Conservation (phyloP, 1,140 invertebrate genomes). For the Lepidurus couesii region DNA sequence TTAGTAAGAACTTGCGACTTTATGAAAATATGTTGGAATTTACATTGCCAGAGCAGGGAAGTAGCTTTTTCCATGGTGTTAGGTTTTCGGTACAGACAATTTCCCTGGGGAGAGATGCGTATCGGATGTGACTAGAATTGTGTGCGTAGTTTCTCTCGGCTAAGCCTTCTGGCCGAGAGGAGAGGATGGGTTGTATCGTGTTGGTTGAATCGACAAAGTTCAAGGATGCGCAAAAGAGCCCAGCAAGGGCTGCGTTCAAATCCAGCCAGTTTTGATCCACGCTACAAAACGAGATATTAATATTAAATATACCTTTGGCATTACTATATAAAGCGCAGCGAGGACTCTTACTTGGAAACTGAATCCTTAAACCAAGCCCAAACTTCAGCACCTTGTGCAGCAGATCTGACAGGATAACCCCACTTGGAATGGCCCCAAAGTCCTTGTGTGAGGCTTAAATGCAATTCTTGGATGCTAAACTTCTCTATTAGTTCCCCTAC, state of each 20-base stretch:
- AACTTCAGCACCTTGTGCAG: slow-evolving; percentile 85
- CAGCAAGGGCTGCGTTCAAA: slow-evolving; percentile 81
- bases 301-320: neutral
- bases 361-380: slow-evolving; percentile 79
- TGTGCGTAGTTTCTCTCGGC: slow-evolving; percentile 45
- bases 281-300: slow-evolving; percentile 39
- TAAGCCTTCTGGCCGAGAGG: slow-evolving; percentile 69
- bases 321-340: neutral
- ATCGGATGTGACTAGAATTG: slow-evolving; percentile 60
- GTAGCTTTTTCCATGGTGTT: slow-evolving; percentile 93
- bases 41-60: slow-evolving; percentile 82
- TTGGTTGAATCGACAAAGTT: slow-evolving; percentile 91
- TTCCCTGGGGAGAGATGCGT: slow-evolving; percentile 85
- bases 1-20: neutral
- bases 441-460: slow-evolving; percentile 85
- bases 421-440: slow-evolving; percentile 86
- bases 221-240: slow-evolving; percentile 89
- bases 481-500: slow-evolving; percentile 81
- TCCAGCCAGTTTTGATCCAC: slow-evolving; percentile 80
- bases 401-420: slow-evolving; percentile 82
- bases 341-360: slow-evolving; percentile 46
- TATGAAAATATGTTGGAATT: slow-evolving; percentile 8
- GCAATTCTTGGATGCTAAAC: slow-evolving; percentile 81
- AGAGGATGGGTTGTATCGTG: slow-evolving; percentile 74
- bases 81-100: slow-evolving; percentile 98